Base-by-base conservation (phyloP, 1,140 invertebrate genomes). In the Hylaeus volcanicus region DNA sequence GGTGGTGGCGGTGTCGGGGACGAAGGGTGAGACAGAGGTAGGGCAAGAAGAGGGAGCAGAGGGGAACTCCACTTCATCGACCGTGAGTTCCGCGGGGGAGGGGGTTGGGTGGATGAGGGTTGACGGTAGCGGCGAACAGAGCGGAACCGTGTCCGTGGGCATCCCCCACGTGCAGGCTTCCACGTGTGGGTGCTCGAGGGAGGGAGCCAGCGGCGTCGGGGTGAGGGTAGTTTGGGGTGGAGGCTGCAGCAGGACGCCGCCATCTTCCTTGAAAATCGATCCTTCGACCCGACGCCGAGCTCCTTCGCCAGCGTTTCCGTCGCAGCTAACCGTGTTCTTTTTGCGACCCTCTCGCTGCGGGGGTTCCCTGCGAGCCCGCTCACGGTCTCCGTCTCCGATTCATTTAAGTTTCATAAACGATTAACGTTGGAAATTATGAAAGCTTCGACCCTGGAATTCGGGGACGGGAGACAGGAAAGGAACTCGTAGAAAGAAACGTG, bases 211-310 rank as follows among this genome's bases (percentile, higher is more conserved):
- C 5, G 55, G 5, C 9, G 14, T 9, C 3, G 6, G n/a, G 2
- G 64, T n/a, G 55, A 66, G 65, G 66, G 65, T 79, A 45, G 48
- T 5, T 26, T 14, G 12, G 74, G 68, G 53, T 58, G 66, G 60
- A 70, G 77, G 45, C 69, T 55, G 55, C 37, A 43, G 65, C 78
- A 83, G 81, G 81, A 69, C 81, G 81, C 81, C 81, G 81, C 81
- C 81, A 83, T 83, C 71, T 83, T 83, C 81, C 81, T 74, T 63
- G 77, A 63, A 74, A 83, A 83, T 83, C 81, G 81, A 83, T 83
- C 81, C 77, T 79, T 79, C 81, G 81, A 79, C 76, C 74, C 48
- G 51, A 56, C 80, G 26, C 51, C 2, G 43, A 4, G 51, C 80
- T 81, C 66, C 79, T 81, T 80, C 71, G 58, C 75, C 48, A 3